Evolutionary conservation across 2,888 invertebrate species (phyloP).

Genomic region (Dilophus febrilis): DNA sequence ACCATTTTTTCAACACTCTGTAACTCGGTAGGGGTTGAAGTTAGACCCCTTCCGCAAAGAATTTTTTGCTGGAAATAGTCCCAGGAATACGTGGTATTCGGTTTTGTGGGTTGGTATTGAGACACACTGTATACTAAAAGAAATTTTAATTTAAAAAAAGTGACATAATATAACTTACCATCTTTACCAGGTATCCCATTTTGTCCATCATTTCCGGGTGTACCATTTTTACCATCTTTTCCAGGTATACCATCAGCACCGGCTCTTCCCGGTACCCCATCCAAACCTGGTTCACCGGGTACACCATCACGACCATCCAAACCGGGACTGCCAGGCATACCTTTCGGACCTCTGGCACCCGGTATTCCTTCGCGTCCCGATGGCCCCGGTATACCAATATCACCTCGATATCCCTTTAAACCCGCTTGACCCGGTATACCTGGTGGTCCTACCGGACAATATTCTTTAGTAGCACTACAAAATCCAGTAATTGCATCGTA

Average conservation of each 20-base stretch:
- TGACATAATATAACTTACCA: no score
- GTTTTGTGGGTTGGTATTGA: no score
- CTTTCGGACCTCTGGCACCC: constrained; percentile 27
- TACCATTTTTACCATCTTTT: constrained; percentile 50
- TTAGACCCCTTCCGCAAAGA: no score
- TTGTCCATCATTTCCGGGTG: constrained; percentile 35
- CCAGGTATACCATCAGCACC: constrained; percentile 71
- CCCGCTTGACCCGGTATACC: constrained; percentile 51
- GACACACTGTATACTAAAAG: no score
- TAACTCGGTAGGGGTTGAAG: no score
- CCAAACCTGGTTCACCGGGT: constrained; percentile 78
- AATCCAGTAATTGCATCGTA: constrained; percentile 69
- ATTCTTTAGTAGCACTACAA: constrained; percentile 66
- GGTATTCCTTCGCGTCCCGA: constrained; percentile 36
- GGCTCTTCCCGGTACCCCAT: constrained; percentile 66
- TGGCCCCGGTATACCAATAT: constrained; percentile 44
- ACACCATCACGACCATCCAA: constrained; percentile 78
- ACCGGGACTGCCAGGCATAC: constrained; percentile 49
- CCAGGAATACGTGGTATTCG: no score
- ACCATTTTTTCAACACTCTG: no score
- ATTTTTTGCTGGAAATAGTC: no score
- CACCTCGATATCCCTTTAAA: constrained; percentile 51
- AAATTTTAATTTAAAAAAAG: no score
- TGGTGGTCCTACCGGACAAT: constrained; percentile 51
- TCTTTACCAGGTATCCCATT: constrained; percentile 50